phyloP scores from a whole-genome alignment of 2,888 invertebrate species.

The Priocnemis perturbator region DNA sequence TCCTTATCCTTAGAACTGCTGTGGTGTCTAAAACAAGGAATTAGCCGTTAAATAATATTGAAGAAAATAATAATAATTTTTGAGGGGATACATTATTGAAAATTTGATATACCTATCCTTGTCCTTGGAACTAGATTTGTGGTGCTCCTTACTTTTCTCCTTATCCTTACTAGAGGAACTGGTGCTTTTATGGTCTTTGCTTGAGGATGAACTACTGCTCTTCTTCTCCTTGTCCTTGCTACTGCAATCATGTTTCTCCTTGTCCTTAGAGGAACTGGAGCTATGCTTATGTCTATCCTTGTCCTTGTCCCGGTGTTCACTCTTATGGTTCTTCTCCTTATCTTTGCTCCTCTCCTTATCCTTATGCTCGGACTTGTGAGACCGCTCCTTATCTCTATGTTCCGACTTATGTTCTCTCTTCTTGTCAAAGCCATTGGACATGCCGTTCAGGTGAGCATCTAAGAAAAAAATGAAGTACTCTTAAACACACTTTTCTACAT shows the following conservation, averaged over 20 bases:
- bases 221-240: constrained; percentile 73
- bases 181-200: constrained; percentile 70
- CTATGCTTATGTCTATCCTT: constrained; percentile 74
- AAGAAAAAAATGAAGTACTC: constrained; percentile 22
- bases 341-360: constrained; percentile 78
- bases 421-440: constrained; percentile 85
- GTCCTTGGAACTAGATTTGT: constrained; percentile 73
- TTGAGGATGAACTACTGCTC: constrained; percentile 77
- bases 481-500: background rate
- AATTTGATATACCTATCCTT: constrained; percentile 67
- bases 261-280: constrained; percentile 70
- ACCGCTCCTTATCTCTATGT: constrained; percentile 76
- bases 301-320: constrained; percentile 81
- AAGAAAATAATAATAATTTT: background rate
- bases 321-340: constrained; percentile 76
- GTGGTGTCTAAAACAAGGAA: constrained; percentile 67
- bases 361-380: constrained; percentile 74
- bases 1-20: constrained; percentile 75
- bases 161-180: constrained; percentile 74
- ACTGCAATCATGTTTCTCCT: constrained; percentile 75
- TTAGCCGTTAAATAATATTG: constrained; percentile 21
- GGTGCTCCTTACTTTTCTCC: constrained; percentile 76
- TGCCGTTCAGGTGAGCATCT: constrained; percentile 83
- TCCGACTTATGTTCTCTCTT: constrained; percentile 79
- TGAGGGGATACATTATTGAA: background rate